Base-by-base conservation (phyloP, 2,888 invertebrate genomes). In the Germaria angustata region DNA sequence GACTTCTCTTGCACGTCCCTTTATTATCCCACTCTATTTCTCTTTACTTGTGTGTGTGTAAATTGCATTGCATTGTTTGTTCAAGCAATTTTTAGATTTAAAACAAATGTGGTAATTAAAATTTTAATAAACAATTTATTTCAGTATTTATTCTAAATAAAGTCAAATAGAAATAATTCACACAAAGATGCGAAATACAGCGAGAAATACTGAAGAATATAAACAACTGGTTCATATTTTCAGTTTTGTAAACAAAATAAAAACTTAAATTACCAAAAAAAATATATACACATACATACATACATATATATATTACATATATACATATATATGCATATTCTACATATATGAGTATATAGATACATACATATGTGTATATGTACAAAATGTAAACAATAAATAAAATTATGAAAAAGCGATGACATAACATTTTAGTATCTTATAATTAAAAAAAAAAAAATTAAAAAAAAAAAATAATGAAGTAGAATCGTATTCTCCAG, bases 181-280 rank as follows among this genome's bases (percentile, higher is more conserved):
- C 72, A 61, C 20, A 49, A 46, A n/a, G 34, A 41, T 51, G 51
- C 66, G 24, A 36, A 57, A 59, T 36, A 17, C 46, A 76, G 11
- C 9, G 11, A 28, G 11, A 28, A 28, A 36, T 11, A 22, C 4
- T n/a, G n/a, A n/a, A 32, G 24, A 39, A 41, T 22, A 55, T 65
- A 75, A 75, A 57, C 65, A 75, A 75, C 36, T 66, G 55, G 46
- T 66, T 53, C 39, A 11, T 63, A 72, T 63, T 63, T 55, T 55
- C 34, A 65, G 44, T 46, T 65, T 65, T 55, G 46, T 66, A 66
- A 75, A 75, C 65, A 75, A 57, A 75, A 63, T 34, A 41, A 36
- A 59, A 77, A 53, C 69, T 69, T 61, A 24, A 69, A 61, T 77
- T 69, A 53, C 68, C 39, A 69, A 69, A 77, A 69, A 32, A 17